Base-by-base conservation (phyloP, 2,797 vertebrate genomes). In the Trachops cirrhosus region DNA sequence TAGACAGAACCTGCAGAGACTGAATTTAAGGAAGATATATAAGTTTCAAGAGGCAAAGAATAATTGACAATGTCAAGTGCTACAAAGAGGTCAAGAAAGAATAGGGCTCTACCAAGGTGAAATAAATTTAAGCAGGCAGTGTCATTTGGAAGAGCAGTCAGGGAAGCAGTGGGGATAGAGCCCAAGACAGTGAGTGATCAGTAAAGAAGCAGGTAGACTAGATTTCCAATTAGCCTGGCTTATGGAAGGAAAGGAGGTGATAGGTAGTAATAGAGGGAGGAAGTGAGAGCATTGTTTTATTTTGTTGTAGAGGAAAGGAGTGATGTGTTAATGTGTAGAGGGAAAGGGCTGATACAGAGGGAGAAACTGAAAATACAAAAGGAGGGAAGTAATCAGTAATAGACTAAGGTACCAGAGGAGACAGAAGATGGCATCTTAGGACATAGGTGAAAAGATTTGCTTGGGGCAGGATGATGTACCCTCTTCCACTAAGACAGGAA, bases 261-360 rank as follows among this genome's bases (percentile, higher is more conserved):
- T 24, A 67, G 73, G 87, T 0, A 67, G 75, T 46, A 62, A 85
- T 7, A 34, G 16, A 94, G 26, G 44, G 57, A 80, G 44, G 46
- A 94, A 82, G 9, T 18, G 8, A 64, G 44, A 16, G 26, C 24
- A 70, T 14, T 39, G 46, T 29, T 89, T 64, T 57, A 73, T 68
- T 94, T 95, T 78, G 54, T 54, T 74, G 88, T 44, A 86, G 32
- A 86, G 86, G 37, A 80, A 77, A n/a, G 50, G 77, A 94, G 86
- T 39, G 82, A n/a, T 71, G 64, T 50, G 37, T 34, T 89, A 75
- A 54, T 29, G 26, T 83, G 29, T 32, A 62, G 64, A 90, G 39
- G 32, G 46, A 73, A 95, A 91, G 59, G 46, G 90, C 7, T 77
- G 24, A 59, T n/a, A 79, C 18, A 39, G 19, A 44, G 2, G 19